phyloP scores from a whole-genome alignment of 1,140 invertebrate species.

The Magallana ariakensis region DNA sequence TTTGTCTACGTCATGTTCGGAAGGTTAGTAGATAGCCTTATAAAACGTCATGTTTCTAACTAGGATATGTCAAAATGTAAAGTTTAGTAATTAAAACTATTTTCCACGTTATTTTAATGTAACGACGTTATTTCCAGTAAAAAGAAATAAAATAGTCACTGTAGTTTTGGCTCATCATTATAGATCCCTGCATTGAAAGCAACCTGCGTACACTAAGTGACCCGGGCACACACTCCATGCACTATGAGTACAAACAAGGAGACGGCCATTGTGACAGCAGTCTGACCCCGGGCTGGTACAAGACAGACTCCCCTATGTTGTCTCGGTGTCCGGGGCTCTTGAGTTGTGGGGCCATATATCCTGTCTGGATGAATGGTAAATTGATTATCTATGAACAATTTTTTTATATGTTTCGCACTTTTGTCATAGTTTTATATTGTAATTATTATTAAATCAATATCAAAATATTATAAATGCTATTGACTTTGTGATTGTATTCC shows the following conservation, averaged over 20 bases:
- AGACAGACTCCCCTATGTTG: neutral
- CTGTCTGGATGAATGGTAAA: neutral
- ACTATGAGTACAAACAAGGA: neutral
- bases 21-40: neutral
- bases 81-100: too few relatives aligned
- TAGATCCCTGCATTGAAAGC: slow-evolving; percentile 5
- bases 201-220: neutral
- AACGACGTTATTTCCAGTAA: too few relatives aligned
- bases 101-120: too few relatives aligned
- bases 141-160: too few relatives aligned
- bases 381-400: neutral
- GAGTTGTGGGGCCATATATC: neutral
- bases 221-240: neutral
- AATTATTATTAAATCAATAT: too few relatives aligned
- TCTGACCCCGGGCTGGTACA: neutral
- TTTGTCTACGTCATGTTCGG: neutral
- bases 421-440: too few relatives aligned
- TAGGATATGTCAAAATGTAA: too few relatives aligned
- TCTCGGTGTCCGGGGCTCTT: neutral
- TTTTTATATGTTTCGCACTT: too few relatives aligned
- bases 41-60: too few relatives aligned
- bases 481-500: too few relatives aligned
- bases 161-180: neutral
- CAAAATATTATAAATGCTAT: too few relatives aligned
- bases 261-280: neutral